Evolutionary conservation across 2,797 vertebrate species (phyloP).

Genomic region (Poecilia velifera): DNA sequence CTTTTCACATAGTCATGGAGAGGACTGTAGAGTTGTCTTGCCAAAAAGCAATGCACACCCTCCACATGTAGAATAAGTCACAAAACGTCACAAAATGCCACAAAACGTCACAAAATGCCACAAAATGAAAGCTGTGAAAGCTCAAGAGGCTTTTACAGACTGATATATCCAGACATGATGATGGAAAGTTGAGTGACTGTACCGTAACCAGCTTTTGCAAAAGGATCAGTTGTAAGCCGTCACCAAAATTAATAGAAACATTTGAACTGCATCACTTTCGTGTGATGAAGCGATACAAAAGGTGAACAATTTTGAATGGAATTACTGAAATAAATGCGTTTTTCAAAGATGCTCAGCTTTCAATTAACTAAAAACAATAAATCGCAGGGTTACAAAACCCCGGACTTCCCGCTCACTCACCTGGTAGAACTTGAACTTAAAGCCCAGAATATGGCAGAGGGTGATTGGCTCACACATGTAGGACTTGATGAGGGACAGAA

Average conservation of each 20-base stretch:
- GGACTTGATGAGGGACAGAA: slow-evolving; percentile 94
- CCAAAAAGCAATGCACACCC: background rate
- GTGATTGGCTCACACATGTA: slow-evolving; percentile 99
- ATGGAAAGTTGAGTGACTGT: too few relatives aligned
- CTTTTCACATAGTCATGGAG: background rate
- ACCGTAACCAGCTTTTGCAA: too few relatives aligned
- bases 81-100: too few relatives aligned
- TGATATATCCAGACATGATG: too few relatives aligned
- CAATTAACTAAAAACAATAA: background rate
- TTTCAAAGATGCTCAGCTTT: background rate
- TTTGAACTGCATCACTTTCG: background rate
- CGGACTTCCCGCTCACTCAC: slow-evolving; percentile 68
- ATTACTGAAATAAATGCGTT: background rate
- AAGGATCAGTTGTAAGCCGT: too few relatives aligned
- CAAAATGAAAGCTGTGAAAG: too few relatives aligned
- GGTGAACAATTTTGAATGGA: background rate
- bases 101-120: too few relatives aligned
- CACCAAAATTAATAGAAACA: background rate
- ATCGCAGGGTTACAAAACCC: background rate
- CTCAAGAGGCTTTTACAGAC: too few relatives aligned
- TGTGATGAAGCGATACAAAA: background rate
- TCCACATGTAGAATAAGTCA: background rate
- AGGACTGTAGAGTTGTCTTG: background rate
- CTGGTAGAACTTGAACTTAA: slow-evolving; percentile 99
- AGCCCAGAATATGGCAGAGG: slow-evolving; percentile 98